Conservation (phyloP, 2,888 invertebrate genomes). For the Folsomia manolachei region DNA sequence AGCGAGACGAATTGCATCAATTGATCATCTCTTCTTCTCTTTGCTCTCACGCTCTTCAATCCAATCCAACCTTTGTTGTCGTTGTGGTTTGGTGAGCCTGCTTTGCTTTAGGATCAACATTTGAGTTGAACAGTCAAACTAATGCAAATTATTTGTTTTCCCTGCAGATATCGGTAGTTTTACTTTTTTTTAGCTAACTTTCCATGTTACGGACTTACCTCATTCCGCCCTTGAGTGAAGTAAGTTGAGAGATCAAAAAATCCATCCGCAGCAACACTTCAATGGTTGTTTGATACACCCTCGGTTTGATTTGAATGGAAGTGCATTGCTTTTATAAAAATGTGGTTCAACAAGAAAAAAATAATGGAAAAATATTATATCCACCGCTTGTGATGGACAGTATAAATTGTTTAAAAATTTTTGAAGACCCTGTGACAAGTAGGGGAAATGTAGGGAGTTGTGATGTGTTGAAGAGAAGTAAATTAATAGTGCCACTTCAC, state of each 20-base stretch:
- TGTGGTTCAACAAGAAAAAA: too few relatives aligned
- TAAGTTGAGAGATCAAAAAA: neutral
- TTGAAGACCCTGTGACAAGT: neutral
- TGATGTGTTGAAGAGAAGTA: too few relatives aligned
- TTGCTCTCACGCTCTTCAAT: neutral
- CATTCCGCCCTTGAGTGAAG: neutral
- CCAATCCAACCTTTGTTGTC: neutral
- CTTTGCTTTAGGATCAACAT: neutral
- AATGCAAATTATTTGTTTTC: neutral
- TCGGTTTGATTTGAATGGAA: too few relatives aligned
- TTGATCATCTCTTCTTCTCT: constrained; percentile 6
- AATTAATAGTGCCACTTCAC: too few relatives aligned
- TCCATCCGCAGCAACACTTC: too few relatives aligned
- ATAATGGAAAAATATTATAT: too few relatives aligned
- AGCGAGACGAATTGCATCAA: constrained; percentile 15
- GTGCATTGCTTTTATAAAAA: too few relatives aligned
- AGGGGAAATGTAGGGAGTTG: neutral
- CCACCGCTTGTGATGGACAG: neutral
- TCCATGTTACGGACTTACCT: too few relatives aligned
- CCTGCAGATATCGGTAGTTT: too few relatives aligned
- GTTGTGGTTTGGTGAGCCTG: too few relatives aligned
- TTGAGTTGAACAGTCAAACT: neutral
- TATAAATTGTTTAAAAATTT: neutral
- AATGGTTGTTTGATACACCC: too few relatives aligned
- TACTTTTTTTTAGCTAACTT: too few relatives aligned